Conservation (phyloP, 2,797 vertebrate genomes). For the Paratrypauchen microcephalus region DNA sequence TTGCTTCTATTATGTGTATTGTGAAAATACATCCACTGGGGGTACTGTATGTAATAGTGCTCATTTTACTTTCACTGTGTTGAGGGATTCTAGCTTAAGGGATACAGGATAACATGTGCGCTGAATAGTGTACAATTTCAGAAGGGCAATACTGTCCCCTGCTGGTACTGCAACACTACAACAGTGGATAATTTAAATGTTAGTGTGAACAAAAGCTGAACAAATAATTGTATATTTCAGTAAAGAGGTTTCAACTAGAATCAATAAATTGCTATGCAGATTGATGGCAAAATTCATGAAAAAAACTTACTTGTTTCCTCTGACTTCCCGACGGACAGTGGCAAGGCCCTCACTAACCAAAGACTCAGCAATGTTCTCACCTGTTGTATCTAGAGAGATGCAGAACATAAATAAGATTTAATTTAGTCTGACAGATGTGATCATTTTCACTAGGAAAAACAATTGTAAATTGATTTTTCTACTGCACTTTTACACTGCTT, state of each 20-base stretch:
- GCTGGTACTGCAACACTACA: constrained; percentile 46
- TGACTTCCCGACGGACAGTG: constrained; percentile 89
- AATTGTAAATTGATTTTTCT: too few relatives aligned
- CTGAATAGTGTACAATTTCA: constrained; percentile 32
- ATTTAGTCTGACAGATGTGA: too few relatives aligned
- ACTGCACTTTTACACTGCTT: too few relatives aligned
- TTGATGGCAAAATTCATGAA: neutral
- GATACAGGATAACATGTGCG: constrained; percentile 52
- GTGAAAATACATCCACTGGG: constrained; percentile 65
- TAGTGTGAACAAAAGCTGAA: neutral
- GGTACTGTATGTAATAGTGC: constrained; percentile 21
- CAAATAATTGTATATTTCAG: neutral
- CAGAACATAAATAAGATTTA: neutral
- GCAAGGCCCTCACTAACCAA: constrained; percentile 91
- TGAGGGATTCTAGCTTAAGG: constrained; percentile 42
- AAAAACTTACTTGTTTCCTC: constrained; percentile 82
- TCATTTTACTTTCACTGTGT: constrained; percentile 47
- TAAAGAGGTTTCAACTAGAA: neutral
- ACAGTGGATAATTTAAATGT: neutral
- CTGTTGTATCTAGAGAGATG: constrained; percentile 81
- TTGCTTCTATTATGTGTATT: constrained; percentile 64
- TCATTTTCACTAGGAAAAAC: too few relatives aligned
- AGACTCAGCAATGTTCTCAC: constrained; percentile 94
- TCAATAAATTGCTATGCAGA: neutral
- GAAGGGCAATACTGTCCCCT: constrained; percentile 69